Evolutionary conservation across 1,140 invertebrate species (phyloP), one percentile per base, ranked within the genome.

Genomic region (Zaprionus vittiger): DNA sequence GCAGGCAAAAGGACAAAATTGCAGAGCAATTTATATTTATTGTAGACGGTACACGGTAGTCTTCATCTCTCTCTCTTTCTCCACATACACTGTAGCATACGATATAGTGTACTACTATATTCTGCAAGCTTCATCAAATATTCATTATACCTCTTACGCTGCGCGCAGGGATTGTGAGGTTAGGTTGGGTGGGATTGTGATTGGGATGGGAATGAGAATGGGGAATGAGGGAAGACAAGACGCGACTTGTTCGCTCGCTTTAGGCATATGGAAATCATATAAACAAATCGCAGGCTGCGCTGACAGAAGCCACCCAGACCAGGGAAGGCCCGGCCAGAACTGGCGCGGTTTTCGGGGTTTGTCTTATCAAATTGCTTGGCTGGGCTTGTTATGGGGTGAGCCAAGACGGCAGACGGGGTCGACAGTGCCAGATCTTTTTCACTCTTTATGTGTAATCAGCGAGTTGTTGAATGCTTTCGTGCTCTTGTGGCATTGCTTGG

Each of bases 251-350:
- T 52, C 20, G 47, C 11, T 52, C 11, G 47, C 47, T 52, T 52
- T 52, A 65, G 60, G 44, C 67, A 75, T 82, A 76, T 76, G 72
- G 64, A 72, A 72, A 73, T 73, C 80, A 63, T 68, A 72, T 67
- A 73, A 83, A 70, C 68, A 80, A 80, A 83, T 77, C 52, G 70
- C 67, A 67, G 66, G 73, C 49, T 44, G 38, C 54, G 63, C 68
- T 83, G 80, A 79, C 77, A 83, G 73, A 37, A 68, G 55, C 52
- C 68, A 63, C 14, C 24, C 68, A 63, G 60, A 52, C 31, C 41
- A 56, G 54, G 37, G 52, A 24, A 47, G 38, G 47, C 49, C 34
- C 59, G 22, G 24, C 38, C 20, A 12, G 24, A 24, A 9, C 41
- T 12, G 37, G n/a, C 11, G 47, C 47, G 47, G 47, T 52, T 52